These are phyloP conservation scores for Ennomos quercinarius DNA, from an alignment of 2,888 invertebrate genomes.

Conservation along the genomic window DNA sequence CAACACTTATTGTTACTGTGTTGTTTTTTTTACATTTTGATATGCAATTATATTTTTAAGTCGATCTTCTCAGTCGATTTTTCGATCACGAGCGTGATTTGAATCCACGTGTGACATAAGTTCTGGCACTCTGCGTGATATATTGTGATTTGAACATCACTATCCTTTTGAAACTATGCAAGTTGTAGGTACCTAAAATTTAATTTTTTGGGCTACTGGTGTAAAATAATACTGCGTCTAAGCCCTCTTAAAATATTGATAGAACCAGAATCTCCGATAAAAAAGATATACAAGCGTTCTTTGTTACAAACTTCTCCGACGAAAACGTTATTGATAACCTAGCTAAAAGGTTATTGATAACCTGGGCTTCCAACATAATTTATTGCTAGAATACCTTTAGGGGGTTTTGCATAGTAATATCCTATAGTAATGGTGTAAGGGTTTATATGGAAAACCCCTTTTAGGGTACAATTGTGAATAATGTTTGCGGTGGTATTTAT, in stretches of 20 bases:
- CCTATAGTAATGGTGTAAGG: conserved; percentile 14
- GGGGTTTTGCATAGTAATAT: conserved; percentile 21
- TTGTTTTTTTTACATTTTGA: too few relatives aligned
- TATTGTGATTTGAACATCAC: too few relatives aligned
- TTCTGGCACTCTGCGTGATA: too few relatives aligned
- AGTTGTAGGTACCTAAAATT: not conserved
- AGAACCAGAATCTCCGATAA: conserved; percentile 40
- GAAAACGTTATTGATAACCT: conserved; percentile 53
- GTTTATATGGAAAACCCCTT: conserved; percentile 13
- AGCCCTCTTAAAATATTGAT: conserved; percentile 58
- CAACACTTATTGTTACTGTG: too few relatives aligned
- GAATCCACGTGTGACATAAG: too few relatives aligned
- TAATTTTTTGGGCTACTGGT: conserved; percentile 2
- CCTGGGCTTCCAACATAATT: conserved; percentile 26
- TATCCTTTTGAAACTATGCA: too few relatives aligned
- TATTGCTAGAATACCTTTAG: conserved; percentile 26
- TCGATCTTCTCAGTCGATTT: too few relatives aligned
- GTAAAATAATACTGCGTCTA: conserved; percentile 20
- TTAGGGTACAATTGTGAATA: conserved; percentile 22
- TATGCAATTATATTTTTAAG: too few relatives aligned
- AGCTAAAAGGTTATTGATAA: conserved; percentile 54
- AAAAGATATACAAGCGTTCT: conserved; percentile 51
- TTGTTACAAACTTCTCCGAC: conserved; percentile 32
- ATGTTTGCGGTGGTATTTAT: conserved; percentile 20
- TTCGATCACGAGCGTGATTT: too few relatives aligned